Evolutionary conservation across 2,113 vertebrate species (phyloP).

Genomic region (Myanophis thanlyinensis): DNA sequence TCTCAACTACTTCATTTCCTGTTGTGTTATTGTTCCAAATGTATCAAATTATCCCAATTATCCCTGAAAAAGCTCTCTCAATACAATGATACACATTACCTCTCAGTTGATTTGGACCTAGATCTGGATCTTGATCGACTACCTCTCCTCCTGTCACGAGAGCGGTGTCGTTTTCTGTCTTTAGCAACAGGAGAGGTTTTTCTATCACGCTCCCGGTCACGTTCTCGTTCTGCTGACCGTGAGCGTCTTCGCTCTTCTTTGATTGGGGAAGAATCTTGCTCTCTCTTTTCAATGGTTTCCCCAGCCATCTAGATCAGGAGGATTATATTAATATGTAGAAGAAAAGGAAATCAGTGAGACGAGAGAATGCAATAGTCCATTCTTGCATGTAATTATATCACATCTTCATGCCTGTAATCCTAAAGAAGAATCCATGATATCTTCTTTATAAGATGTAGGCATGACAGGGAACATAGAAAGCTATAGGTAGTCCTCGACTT

Average conservation of each 20-base stretch:
- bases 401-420: neutral
- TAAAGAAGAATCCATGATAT: neutral
- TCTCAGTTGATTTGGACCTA: conserved; percentile 87
- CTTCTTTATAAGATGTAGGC: neutral
- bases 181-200: conserved; percentile 81
- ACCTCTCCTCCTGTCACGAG: conserved; percentile 83
- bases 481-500: too few species aligned
- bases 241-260: conserved; percentile 91
- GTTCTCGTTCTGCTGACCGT: conserved; percentile 81
- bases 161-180: conserved; percentile 85
- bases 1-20: neutral
- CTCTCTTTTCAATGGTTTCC: conserved; percentile 87
- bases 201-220: conserved; percentile 77
- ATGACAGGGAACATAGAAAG: neutral
- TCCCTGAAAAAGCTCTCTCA: neutral
- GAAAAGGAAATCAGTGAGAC: neutral
- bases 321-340: neutral
- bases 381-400: neutral
- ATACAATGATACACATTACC: conserved; percentile 64
- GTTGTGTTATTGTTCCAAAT: neutral
- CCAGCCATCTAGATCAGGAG: conserved; percentile 86
- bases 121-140: conserved; percentile 74
- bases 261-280: conserved; percentile 76
- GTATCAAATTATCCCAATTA: neutral
- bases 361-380: neutral